Percentiles rank a stretch among this genome's conserved stretches.
Conservation (phyloP, 1,140 invertebrate genomes). For the Pentalonia nigronervosa region DNA sequence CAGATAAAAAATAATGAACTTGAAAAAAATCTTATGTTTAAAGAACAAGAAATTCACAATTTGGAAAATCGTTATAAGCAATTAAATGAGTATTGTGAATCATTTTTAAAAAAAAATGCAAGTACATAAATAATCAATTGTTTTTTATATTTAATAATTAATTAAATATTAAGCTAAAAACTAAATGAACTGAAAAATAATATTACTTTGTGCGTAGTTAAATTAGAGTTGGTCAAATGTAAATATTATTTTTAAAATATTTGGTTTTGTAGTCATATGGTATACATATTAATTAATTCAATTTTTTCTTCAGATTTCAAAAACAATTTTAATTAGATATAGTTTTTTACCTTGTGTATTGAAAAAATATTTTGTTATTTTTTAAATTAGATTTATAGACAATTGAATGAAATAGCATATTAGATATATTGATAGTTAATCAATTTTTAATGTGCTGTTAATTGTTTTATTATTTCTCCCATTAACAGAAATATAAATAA, state of each 20-base stretch:
- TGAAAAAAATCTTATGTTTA: neutral
- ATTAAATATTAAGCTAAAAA: too few species aligned
- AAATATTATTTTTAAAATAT: neutral
- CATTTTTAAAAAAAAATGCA: conserved; percentile 30
- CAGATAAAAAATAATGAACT: conserved; percentile 28
- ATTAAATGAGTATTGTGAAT: conserved; percentile 39
- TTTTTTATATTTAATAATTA: neutral
- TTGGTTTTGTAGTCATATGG: neutral
- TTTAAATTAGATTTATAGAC: too few species aligned
- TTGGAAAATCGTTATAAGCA: conserved; percentile 27
- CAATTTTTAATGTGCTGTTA: neutral
- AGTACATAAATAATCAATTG: neutral
- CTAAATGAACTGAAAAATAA: neutral
- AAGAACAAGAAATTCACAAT: conserved; percentile 39
- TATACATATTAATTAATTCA: neutral
- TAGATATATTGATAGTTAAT: neutral
- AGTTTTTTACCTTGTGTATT: too few species aligned
- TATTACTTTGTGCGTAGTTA: neutral
- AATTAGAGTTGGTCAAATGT: neutral
- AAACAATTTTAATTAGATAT: too few species aligned
- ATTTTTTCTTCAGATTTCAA: neutral
- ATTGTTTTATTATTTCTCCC: neutral
- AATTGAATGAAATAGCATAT: neutral
- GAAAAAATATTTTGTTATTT: too few species aligned
- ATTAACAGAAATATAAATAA: neutral